Percentiles rank a stretch among this genome's conserved stretches.
Conservation (phyloP, 2,797 vertebrate genomes). For the Squalus acanthias region DNA sequence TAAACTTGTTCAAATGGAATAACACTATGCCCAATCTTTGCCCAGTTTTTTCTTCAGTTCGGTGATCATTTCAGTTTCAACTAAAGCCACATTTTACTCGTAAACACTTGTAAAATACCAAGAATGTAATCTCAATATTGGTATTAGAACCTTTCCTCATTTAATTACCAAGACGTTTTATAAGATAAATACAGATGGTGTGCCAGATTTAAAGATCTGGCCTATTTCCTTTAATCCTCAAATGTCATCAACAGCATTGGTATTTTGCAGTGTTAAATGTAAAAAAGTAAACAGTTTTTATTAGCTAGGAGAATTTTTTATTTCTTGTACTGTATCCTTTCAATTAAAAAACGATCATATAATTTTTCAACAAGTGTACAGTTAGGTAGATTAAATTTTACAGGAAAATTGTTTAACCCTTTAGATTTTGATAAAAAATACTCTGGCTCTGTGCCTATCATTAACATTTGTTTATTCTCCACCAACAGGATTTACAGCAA, state of each 20-base stretch:
- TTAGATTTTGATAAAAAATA: background rate
- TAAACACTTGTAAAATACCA: background rate
- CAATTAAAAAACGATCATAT: background rate
- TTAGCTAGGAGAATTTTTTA: background rate
- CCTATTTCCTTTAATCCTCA: conserved; percentile 24
- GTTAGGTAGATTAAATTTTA: background rate
- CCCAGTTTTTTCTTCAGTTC: background rate
- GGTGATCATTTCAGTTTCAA: background rate
- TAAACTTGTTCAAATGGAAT: background rate
- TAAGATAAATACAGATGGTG: background rate
- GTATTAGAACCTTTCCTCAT: background rate
- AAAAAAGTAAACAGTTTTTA: background rate
- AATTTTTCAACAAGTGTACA: background rate
- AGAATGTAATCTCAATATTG: background rate
- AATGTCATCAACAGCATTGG: background rate
- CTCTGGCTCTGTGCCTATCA: background rate
- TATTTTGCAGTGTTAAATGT: background rate
- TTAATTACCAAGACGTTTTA: background rate
- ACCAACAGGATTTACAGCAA: background rate
- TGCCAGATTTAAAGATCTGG: background rate
- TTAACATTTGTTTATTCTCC: background rate
- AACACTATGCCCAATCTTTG: background rate
- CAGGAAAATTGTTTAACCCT: too few species aligned
- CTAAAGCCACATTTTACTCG: background rate
- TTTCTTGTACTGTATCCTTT: background rate